phyloP scores from a whole-genome alignment of 2,113 vertebrate genomes.

The Indri indri region DNA sequence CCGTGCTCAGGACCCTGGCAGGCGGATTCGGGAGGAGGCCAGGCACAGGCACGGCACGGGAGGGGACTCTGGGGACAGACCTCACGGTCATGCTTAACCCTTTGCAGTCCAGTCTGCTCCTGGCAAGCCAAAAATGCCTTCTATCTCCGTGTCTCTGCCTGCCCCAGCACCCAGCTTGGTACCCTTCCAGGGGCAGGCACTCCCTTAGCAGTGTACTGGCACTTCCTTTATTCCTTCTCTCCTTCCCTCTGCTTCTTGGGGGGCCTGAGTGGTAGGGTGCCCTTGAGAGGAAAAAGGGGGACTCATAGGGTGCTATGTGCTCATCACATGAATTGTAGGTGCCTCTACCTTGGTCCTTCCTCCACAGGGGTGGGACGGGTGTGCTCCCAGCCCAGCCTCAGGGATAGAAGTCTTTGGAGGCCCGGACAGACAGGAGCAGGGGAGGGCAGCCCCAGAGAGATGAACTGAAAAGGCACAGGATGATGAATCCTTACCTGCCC shows the following conservation, averaged over 20 bases:
- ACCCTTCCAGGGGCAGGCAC: background rate
- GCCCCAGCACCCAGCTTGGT: background rate
- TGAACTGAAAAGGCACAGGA: background rate
- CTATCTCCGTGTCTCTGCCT: background rate
- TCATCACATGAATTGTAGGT: background rate
- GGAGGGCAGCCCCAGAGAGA: background rate
- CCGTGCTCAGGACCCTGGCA: background rate
- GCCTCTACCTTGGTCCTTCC: background rate
- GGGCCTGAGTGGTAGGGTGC: background rate
- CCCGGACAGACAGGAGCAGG: background rate
- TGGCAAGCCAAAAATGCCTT: background rate
- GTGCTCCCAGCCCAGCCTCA: background rate
- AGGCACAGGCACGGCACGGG: too few relatives aligned
- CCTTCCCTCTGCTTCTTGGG: background rate
- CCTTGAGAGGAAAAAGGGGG: background rate
- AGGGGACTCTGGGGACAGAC: constrained; percentile 37
- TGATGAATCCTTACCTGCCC: background rate
- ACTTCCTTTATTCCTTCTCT: background rate
- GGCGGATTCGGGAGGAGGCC: background rate
- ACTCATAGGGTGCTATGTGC: background rate
- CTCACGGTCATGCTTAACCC: constrained; percentile 47
- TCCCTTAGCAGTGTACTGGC: background rate
- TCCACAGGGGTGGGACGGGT: background rate
- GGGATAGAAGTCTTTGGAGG: background rate
- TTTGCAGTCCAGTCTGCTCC: constrained; percentile 31